Evolutionary conservation across 1,140 invertebrate genomes (phyloP).

Genomic region (Pogonomyrmex barbatus): DNA sequence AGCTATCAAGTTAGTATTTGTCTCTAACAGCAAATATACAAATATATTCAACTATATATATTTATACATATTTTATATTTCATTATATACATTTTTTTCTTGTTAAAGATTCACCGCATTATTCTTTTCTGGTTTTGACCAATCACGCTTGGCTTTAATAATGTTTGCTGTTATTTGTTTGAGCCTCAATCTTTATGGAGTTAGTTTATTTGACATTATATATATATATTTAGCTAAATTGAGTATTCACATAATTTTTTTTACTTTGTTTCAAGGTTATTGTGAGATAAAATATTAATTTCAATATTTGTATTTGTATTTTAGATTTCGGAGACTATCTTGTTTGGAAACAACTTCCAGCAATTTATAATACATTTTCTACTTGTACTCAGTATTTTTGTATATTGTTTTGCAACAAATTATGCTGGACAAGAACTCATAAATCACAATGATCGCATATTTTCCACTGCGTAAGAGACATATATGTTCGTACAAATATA

Average conservation of each 20-base stretch:
- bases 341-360: neutral
- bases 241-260: too few relatives aligned
- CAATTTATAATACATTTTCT: neutral
- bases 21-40: neutral
- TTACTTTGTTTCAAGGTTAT: too few relatives aligned
- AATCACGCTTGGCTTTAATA: neutral
- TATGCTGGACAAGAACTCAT: neutral
- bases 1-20: slow-evolving; percentile 3
- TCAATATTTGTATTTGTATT: too few relatives aligned
- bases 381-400: neutral
- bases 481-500: neutral
- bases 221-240: too few relatives aligned
- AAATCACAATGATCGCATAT: neutral
- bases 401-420: neutral
- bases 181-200: slow-evolving; percentile 20
- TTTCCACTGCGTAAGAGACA: slow-evolving; percentile 3
- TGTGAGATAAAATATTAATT: too few relatives aligned
- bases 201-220: too few relatives aligned
- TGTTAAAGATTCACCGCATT: neutral
- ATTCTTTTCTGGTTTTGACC: neutral
- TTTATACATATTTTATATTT: neutral
- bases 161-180: neutral
- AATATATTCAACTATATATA: neutral
- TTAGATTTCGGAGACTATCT: too few relatives aligned
- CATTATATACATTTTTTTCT: neutral